Evolutionary conservation across 2,113 vertebrate species (phyloP), one percentile per base, ranked within the genome.

Genomic region (Tragelaphus strepsiceros): DNA sequence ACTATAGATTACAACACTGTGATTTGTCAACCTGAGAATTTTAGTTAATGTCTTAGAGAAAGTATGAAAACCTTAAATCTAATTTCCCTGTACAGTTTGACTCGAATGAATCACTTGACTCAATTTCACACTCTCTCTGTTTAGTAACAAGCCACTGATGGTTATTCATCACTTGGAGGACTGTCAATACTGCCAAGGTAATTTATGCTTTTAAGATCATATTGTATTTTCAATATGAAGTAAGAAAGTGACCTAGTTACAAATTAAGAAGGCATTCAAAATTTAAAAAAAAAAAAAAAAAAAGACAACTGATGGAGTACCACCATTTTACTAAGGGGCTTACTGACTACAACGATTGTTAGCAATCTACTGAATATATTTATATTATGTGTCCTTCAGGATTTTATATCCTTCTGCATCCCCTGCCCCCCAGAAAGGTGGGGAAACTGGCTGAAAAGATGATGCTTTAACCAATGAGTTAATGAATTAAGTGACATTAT

Each of bases 101-200:
- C 54, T 49, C 21, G 43, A 7, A 82, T 91, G 86, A 94, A 94
- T n/a, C 54, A 58, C 6, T 3, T 92, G 30, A 71, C 35, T 82
- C 67, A 80, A 97, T 64, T 94, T 51, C 32, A 32, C 77, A 1
- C 97, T 98, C 96, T 96, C 58, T 97, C 97, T 74, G 91, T 98
- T 95, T 98, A 99, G 99, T 97, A 98, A 99, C 80, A 99, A 99
- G 97, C 99, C 99, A 8, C 77, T 99, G 98, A 99, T 99, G 99
- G 98, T 99, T 94, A 99, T 99, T 98, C 99, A 99, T 98, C 99
- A 99, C 97, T 97, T 98, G 95, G 99, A 99, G 6, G 98, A 99
- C 1, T 99, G 99, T 96, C 99, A 98, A n/a, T 98, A 99, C 91
- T 99, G 99, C 97, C 98, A 99, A 99, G 99, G 99, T 99, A 99